Percentiles rank a stretch among this genome's conserved stretches.
Conservation (phyloP, 1,140 invertebrate species). For the Andricus grossulariae region DNA sequence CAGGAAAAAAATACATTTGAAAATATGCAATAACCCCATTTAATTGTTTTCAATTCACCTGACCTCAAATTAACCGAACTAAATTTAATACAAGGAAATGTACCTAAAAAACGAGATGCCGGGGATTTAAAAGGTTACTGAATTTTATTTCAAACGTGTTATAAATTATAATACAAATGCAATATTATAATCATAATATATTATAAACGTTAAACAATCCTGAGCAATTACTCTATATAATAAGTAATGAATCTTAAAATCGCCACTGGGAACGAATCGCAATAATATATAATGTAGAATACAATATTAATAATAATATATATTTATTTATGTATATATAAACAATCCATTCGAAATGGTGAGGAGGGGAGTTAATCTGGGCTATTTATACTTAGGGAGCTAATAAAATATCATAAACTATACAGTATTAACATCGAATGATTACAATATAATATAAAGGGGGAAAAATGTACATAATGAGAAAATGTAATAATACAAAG, state of each 20-base stretch:
- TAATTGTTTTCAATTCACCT: no score
- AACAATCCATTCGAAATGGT: conserved; percentile 64
- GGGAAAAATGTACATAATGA: conserved; percentile 61
- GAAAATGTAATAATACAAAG: conserved; percentile 57
- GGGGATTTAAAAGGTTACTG: conserved; percentile 62
- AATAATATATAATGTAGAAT: conserved; percentile 67
- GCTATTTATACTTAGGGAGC: conserved; percentile 61
- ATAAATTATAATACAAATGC: conserved; percentile 74
- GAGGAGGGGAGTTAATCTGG: conserved; percentile 57
- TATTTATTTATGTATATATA: conserved; percentile 56
- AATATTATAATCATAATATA: conserved; percentile 71
- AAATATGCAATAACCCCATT: no score
- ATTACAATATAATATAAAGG: conserved; percentile 55
- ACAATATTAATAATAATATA: conserved; percentile 59
- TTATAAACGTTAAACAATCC: conserved; percentile 74
- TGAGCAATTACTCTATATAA: conserved; percentile 73
- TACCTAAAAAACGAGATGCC: no score
- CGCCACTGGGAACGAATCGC: conserved; percentile 60
- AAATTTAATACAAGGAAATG: not conserved
- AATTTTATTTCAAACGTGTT: conserved; percentile 72
- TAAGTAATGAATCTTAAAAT: conserved; percentile 66
- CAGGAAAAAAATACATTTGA: no score
- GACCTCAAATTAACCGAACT: no score
- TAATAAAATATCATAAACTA: conserved; percentile 71
- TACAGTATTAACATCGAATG: conserved; percentile 71